Evolutionary conservation across 2,113 vertebrate species (phyloP).

Genomic region (Malurus alboscapulatus): DNA sequence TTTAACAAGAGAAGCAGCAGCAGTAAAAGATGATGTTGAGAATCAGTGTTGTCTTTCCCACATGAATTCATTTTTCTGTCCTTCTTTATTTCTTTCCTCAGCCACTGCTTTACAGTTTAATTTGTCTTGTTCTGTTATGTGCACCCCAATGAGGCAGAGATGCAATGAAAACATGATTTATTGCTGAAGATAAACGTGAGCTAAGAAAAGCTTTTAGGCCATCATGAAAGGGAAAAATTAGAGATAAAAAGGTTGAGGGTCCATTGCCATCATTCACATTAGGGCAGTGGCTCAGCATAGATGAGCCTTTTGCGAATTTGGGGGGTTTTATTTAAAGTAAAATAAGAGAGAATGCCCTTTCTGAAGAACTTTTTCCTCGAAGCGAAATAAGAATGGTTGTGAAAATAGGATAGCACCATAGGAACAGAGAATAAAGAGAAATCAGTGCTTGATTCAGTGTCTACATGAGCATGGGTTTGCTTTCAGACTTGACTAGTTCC

Average conservation of each 20-base stretch:
- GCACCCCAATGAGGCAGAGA: neutral
- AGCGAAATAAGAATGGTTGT: neutral
- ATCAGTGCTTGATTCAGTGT: constrained; percentile 1
- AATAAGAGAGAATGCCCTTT: neutral
- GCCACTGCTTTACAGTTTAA: neutral
- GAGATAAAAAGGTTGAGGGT: neutral
- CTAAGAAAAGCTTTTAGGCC: neutral
- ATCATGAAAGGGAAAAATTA: neutral
- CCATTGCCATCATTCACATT: neutral
- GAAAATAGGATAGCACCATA: neutral
- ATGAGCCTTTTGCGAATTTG: neutral
- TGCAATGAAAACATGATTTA: constrained; percentile 12
- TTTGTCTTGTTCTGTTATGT: constrained; percentile 21
- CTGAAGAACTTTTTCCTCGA: neutral
- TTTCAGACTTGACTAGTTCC: neutral
- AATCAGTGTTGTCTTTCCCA: neutral
- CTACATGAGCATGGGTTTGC: neutral
- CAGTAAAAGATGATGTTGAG: neutral
- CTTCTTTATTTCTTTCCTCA: neutral
- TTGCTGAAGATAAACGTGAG: neutral
- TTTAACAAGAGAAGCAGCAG: neutral
- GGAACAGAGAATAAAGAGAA: neutral
- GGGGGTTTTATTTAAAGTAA: neutral
- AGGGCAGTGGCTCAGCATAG: neutral
- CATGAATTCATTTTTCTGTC: neutral